Evolutionary conservation across 2,888 invertebrate genomes (phyloP).

Genomic region (Dryadula phaetusa): DNA sequence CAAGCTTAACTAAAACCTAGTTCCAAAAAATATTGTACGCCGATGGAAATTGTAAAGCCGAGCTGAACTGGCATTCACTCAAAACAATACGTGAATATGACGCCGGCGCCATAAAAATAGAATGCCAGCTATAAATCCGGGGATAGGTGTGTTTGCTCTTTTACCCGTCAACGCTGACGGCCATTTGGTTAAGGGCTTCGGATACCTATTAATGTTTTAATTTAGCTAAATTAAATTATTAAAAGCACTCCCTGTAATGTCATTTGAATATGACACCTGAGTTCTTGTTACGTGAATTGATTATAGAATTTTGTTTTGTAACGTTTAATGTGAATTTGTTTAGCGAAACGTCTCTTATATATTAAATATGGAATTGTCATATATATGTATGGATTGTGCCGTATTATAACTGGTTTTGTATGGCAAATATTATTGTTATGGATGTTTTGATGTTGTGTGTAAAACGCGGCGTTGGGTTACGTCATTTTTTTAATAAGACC

Average conservation of each 20-base stretch:
- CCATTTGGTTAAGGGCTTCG: background rate
- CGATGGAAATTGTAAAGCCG: slow-evolving; percentile 22
- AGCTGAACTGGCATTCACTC: slow-evolving; percentile 35
- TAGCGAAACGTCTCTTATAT: no score
- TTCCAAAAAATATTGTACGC: slow-evolving; percentile 12
- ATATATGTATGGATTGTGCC: no score
- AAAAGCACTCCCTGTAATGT: slow-evolving; percentile 20
- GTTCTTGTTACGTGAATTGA: background rate
- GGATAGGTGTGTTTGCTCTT: slow-evolving; percentile 36
- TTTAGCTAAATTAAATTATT: slow-evolving; percentile 27
- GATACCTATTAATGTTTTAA: slow-evolving; percentile 28
- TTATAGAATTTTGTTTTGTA: slow-evolving; percentile 6
- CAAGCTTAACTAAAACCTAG: slow-evolving; percentile 21
- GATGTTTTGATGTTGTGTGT: no score
- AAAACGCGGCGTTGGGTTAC: no score
- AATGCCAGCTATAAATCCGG: slow-evolving; percentile 37
- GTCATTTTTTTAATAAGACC: background rate
- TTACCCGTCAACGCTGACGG: slow-evolving; percentile 34
- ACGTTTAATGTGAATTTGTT: no score
- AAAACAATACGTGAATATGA: slow-evolving; percentile 37
- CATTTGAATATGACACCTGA: slow-evolving; percentile 2
- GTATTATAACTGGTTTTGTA: no score
- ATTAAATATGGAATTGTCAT: background rate
- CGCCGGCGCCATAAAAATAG: slow-evolving; percentile 34
- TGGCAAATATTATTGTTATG: no score